Evolutionary conservation across 2,113 vertebrate genomes (phyloP), one percentile per base, ranked within the genome.

Genomic region (Microtus richardsoni): DNA sequence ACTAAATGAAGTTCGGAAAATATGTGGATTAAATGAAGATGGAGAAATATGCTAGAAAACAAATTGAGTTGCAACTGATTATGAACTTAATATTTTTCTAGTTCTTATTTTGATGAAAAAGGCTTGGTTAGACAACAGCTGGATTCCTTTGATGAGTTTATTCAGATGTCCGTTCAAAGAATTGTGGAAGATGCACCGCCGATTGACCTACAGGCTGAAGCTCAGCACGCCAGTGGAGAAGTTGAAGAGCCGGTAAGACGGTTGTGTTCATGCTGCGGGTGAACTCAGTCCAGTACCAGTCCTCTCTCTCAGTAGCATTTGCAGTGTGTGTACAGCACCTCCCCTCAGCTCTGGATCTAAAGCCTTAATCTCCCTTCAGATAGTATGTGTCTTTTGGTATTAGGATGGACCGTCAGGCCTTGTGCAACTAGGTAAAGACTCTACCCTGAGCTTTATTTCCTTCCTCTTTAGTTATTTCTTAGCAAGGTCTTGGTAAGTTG

Each of bases 91-190:
- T 96, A 49, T 89, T 92, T 96, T 93, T 78, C 62, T 94, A 99
- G 99, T 97, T 99, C 99, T 44, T 99, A 99, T 95, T 99, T 99
- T 98, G 99, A 99, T 39, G 99, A 99, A 98, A 99, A 99, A 94
- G 99, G 99, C 64, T 98, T 99, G 98, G 99, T 99, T 62, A 99
- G 99, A 58, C 99, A 99, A 92, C 99, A 99, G 97, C 88, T 99
- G 98, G 99, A 99, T 98, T 99, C 99, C 4, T 99, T 99, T 28
- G 99, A 99, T 97, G 99, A 99, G 97, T 99, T 99, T 97, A 99
- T 99, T 98, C 99, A 99, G 98, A 99, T 99, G 99, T 99, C 99
- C 12, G 99, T 99, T 87, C 99, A 99, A 98, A 99, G 99, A 98
- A 99, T 99, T 71, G 99, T 99, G 93, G 99, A 99, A 98, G 99